Conservation (phyloP, 2,113 vertebrate species). For the Hemiprocne comata region DNA sequence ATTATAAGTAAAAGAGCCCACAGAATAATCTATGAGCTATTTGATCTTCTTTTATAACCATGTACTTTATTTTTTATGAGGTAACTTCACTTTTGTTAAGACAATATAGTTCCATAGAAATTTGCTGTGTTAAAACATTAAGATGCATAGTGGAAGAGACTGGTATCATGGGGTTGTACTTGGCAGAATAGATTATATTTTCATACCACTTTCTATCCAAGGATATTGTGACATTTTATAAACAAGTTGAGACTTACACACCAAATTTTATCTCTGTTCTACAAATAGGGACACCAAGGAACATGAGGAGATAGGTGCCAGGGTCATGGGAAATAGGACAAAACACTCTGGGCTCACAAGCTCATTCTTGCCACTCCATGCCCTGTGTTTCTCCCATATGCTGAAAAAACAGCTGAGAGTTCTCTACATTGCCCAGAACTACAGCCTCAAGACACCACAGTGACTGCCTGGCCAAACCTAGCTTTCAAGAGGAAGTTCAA, state of each 20-base stretch:
- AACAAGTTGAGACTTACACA: conserved; percentile 18
- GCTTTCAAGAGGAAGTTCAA: background rate
- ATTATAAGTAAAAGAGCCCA: background rate
- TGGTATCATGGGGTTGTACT: background rate
- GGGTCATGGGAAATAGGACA: conserved; percentile 42
- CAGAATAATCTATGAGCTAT: background rate
- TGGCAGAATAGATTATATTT: background rate
- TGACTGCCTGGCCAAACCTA: background rate
- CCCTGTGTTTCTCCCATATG: background rate
- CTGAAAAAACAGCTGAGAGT: background rate
- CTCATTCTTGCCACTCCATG: background rate
- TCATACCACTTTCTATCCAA: background rate
- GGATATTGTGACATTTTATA: conserved; percentile 30
- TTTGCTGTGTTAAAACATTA: background rate
- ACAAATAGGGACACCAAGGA: conserved; percentile 1
- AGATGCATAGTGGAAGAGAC: background rate
- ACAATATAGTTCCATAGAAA: background rate
- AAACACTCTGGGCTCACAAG: background rate
- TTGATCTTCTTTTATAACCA: background rate
- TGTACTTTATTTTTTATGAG: background rate
- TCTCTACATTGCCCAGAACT: background rate
- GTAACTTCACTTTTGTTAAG: background rate
- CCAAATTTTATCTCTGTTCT: conserved; percentile 29
- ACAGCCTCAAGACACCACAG: background rate
- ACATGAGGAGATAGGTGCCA: background rate